These are phyloP conservation scores for Seriola dumerili DNA, from an alignment of 2,113 vertebrate genomes.

Conservation along the genomic window DNA sequence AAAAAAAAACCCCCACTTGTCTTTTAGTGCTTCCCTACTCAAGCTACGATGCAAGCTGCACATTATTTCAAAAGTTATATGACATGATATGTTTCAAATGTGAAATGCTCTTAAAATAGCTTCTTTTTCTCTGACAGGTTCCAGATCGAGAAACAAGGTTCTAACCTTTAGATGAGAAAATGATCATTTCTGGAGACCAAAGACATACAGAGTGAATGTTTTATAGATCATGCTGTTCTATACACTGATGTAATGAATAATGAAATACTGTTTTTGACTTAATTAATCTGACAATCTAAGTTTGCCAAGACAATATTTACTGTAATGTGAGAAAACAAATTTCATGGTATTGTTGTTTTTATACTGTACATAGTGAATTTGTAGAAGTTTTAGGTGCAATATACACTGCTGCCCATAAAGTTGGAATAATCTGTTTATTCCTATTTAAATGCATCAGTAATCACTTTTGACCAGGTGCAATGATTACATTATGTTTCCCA, in stretches of 20 bases:
- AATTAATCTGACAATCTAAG: slow-evolving; percentile 17
- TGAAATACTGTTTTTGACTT: slow-evolving; percentile 6
- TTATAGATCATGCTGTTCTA: slow-evolving; percentile 12
- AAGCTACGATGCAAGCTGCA: not conserved
- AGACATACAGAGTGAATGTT: slow-evolving; percentile 7
- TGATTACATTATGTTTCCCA: no score
- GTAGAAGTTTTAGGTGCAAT: slow-evolving; percentile 43
- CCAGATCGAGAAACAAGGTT: slow-evolving; percentile 73
- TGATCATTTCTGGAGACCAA: not conserved
- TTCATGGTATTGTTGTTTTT: slow-evolving; percentile 32
- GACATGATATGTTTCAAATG: not conserved
- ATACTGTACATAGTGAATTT: slow-evolving; percentile 66
- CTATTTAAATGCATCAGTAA: no score
- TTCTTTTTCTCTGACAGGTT: slow-evolving; percentile 54
- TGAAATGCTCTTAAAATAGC: not conserved
- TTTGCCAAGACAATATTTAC: slow-evolving; percentile 26
- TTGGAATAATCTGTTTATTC: no score
- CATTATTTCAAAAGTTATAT: not conserved
- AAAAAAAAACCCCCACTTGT: no score
- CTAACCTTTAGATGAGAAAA: slow-evolving; percentile 36
- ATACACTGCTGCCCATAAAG: not conserved
- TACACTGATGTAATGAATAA: not conserved
- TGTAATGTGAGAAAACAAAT: slow-evolving; percentile 25
- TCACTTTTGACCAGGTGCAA: no score
- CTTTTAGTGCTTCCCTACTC: no score